phyloP scores from a whole-genome alignment of 2,797 vertebrate genomes.

The Falco biarmicus region DNA sequence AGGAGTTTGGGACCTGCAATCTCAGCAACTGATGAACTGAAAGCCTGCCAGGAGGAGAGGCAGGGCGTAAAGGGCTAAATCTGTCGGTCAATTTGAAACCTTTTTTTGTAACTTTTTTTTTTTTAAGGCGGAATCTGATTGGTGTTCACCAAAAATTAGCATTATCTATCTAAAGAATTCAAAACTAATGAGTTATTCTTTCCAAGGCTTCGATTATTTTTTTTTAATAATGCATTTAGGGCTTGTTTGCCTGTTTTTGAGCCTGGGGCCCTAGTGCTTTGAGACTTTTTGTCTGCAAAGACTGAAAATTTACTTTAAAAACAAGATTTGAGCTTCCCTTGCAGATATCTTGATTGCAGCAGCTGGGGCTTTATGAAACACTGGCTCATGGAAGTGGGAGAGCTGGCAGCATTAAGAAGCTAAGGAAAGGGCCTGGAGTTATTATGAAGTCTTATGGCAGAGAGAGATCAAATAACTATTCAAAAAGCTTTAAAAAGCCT shows the following conservation, averaged over 20 bases:
- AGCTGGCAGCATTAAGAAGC: background rate
- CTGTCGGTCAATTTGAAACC: background rate
- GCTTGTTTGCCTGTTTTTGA: conserved; percentile 31
- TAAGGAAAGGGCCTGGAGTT: conserved; percentile 4
- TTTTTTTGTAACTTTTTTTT: background rate
- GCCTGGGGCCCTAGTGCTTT: background rate
- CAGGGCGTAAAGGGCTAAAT: background rate
- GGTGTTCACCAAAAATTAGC: background rate
- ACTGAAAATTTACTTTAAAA: conserved; percentile 51
- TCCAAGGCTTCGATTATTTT: conserved; percentile 14
- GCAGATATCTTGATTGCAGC: conserved; percentile 51
- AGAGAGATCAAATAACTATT: conserved; percentile 27
- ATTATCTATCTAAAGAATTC: conserved; percentile 3
- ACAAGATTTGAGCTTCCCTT: conserved; percentile 42
- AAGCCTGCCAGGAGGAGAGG: background rate
- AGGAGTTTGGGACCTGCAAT: background rate
- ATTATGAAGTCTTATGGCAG: conserved; percentile 5
- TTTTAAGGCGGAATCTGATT: background rate
- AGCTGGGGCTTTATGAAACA: conserved; percentile 50
- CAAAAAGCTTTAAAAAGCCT: conserved; percentile 15
- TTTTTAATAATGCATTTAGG: conserved; percentile 34
- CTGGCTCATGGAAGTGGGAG: conserved; percentile 14
- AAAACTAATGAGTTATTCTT: conserved; percentile 39
- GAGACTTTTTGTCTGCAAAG: conserved; percentile 42
- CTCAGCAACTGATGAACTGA: background rate